Percentiles rank a stretch among this genome's conserved stretches.
These are phyloP conservation scores for Oplegnathus fasciatus DNA, from an alignment of 2,113 vertebrate genomes.

Conservation along the genomic window DNA sequence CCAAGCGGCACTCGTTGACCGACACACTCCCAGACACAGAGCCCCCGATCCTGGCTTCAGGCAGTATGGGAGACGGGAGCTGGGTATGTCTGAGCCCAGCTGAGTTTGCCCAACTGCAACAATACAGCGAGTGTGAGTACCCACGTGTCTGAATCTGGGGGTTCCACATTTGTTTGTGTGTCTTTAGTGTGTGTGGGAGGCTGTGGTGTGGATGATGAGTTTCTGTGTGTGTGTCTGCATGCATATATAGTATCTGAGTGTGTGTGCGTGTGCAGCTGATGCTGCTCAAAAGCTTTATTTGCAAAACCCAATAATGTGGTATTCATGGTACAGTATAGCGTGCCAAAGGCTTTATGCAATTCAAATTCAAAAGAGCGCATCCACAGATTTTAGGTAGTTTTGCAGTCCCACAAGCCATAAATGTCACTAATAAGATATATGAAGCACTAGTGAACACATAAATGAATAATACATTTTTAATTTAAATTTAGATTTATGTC, in stretches of 20 bases:
- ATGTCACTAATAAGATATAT: not conserved
- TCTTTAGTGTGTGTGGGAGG: not conserved
- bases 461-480: not conserved
- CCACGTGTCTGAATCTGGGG: not conserved
- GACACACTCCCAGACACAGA: conserved; percentile 2
- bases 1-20: not conserved
- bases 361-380: not conserved
- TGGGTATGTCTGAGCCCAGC: conserved; percentile 93
- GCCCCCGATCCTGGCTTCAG: not conserved
- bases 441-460: not conserved
- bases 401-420: no score
- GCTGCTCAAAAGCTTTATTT: conserved; percentile 17
- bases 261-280: not conserved
- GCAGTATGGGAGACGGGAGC: conserved; percentile 88
- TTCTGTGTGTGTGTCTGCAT: not conserved
- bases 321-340: not conserved
- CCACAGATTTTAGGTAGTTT: not conserved
- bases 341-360: not conserved
- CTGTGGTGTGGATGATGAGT: not conserved
- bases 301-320: conserved; percentile 32
- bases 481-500: no score
- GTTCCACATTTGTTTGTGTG: not conserved
- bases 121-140: conserved; percentile 96
- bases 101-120: conserved; percentile 94
- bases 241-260: not conserved